Percentiles rank a stretch among this genome's conserved stretches.
Conservation (phyloP, 1,140 invertebrate genomes). For the Acarapis woodi region DNA sequence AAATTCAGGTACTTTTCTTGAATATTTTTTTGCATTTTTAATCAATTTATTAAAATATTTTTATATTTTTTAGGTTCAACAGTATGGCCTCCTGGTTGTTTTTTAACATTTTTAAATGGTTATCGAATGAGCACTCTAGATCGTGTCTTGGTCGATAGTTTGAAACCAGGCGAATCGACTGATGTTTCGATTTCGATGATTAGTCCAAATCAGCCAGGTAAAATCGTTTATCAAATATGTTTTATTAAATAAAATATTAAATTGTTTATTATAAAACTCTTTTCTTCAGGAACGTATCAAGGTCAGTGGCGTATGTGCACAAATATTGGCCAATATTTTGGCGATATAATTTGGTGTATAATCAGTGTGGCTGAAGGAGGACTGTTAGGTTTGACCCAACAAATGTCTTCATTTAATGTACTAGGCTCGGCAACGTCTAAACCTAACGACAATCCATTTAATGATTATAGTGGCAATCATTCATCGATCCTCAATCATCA, state of each 20-base stretch:
- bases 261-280: too few species aligned
- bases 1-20: conserved; percentile 29
- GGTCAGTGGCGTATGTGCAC: conserved; percentile 55
- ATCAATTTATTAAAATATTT: background rate
- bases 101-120: conserved; percentile 31
- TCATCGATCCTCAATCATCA: too few species aligned
- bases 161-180: conserved; percentile 31
- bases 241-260: too few species aligned
- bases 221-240: too few species aligned
- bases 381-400: conserved; percentile 33
- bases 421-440: too few species aligned
- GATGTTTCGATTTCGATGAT: conserved; percentile 35
- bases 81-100: conserved; percentile 42
- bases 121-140: conserved; percentile 26
- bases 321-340: conserved; percentile 44
- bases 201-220: conserved; percentile 32
- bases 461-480: too few species aligned
- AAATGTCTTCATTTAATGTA: conserved; percentile 26
- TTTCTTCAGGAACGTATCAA: conserved; percentile 34
- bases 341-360: conserved; percentile 43
- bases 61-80: conserved; percentile 22
- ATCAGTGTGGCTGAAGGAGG: conserved; percentile 33
- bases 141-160: conserved; percentile 25
- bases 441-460: too few species aligned
- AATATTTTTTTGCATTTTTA: background rate